These are phyloP conservation scores for Drosophila bipectinata DNA, from an alignment of 1,140 invertebrate genomes.

Conservation along the genomic window DNA sequence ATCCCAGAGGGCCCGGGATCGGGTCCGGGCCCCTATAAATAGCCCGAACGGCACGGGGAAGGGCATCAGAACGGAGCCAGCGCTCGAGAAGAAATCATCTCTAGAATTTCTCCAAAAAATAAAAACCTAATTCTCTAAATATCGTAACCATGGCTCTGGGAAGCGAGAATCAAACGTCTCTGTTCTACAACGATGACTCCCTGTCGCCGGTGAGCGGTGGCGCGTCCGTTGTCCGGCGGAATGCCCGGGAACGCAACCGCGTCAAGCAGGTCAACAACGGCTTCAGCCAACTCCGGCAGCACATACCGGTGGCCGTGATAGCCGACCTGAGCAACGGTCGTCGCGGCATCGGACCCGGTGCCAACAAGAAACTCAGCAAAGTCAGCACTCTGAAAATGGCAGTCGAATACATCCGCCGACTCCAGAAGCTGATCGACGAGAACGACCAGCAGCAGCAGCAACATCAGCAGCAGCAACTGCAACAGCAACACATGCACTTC, in stretches of 20 bases:
- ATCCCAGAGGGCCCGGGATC: constrained; percentile 21
- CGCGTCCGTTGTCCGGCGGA: constrained; percentile 92
- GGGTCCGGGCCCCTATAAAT: constrained; percentile 66
- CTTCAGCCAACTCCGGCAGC: constrained; percentile 93
- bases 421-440: constrained; percentile 90
- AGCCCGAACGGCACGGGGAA: constrained; percentile 71
- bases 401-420: constrained; percentile 96
- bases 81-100: constrained; percentile 45
- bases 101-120: constrained; percentile 1
- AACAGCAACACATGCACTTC: constrained; percentile 26
- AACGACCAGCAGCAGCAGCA: constrained; percentile 41
- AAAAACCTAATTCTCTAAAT: not conserved
- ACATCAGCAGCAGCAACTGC: constrained; percentile 29
- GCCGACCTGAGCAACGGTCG: constrained; percentile 88
- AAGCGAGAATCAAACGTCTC: constrained; percentile 32
- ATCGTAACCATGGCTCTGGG: constrained; percentile 35
- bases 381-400: constrained; percentile 97
- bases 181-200: constrained; percentile 37
- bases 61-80: constrained; percentile 79
- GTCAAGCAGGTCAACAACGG: constrained; percentile 98
- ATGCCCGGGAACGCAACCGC: constrained; percentile 96
- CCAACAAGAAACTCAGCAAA: constrained; percentile 95
- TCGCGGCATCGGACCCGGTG: constrained; percentile 85
- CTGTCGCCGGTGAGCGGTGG: constrained; percentile 34
- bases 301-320: constrained; percentile 91